Conservation (phyloP, 2,888 invertebrate species). For the Agrotis ipsilon region DNA sequence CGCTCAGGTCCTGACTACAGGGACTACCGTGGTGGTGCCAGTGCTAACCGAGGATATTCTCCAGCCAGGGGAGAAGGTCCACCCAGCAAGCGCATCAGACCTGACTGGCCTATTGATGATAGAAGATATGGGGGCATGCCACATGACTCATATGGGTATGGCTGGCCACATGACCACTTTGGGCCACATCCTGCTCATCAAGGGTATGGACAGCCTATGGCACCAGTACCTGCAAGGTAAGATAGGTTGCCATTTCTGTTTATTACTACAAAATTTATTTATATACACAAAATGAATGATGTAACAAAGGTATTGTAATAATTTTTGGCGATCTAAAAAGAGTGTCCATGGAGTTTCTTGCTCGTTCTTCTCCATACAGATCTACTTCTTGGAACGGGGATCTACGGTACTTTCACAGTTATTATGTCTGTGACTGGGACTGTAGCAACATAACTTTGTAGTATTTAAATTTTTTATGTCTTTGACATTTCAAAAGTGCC, state of each 20-base stretch:
- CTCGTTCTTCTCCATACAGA: no score
- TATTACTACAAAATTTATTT: no score
- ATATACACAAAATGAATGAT: no score
- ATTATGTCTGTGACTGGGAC: no score
- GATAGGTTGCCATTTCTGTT: not conserved
- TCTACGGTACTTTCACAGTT: no score
- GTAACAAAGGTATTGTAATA: no score
- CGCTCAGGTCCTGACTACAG: constrained; percentile 95
- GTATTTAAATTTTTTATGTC: no score
- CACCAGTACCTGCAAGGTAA: constrained; percentile 88
- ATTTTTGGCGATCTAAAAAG: no score
- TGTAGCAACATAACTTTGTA: no score
- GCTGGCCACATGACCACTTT: constrained; percentile 89
- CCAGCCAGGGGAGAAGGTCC: constrained; percentile 95
- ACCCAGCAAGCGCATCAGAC: constrained; percentile 94
- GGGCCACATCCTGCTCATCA: constrained; percentile 92
- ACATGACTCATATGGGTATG: constrained; percentile 90
- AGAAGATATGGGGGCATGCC: constrained; percentile 89
- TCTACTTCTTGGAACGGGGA: no score
- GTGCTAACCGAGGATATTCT: constrained; percentile 94
- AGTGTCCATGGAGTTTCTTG: no score
- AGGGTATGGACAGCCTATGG: constrained; percentile 91
- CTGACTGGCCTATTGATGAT: constrained; percentile 92
- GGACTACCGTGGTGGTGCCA: constrained; percentile 94
- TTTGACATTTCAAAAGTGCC: no score